phyloP scores from a whole-genome alignment of 2,797 vertebrate species.

The Loriculus beryllinus region DNA sequence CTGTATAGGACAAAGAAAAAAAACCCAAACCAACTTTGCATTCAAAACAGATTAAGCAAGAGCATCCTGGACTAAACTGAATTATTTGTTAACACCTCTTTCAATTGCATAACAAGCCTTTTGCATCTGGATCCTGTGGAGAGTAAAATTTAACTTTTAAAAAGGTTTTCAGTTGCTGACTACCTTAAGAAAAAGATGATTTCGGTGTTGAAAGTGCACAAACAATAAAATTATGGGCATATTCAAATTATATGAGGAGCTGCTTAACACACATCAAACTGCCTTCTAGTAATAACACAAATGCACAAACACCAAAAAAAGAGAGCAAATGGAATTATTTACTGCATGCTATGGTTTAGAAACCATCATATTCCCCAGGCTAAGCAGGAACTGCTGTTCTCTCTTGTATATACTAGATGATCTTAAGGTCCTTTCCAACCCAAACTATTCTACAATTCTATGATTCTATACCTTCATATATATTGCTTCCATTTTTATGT shows the following conservation, averaged over 20 bases:
- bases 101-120: background rate
- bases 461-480: background rate
- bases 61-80: background rate
- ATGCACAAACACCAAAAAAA: background rate
- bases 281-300: slow-evolving; percentile 26
- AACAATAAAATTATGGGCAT: background rate
- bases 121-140: background rate
- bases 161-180: background rate
- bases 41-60: background rate
- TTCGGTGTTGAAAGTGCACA: background rate
- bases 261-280: background rate
- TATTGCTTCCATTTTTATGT: background rate
- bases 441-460: too few species aligned
- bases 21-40: background rate
- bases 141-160: background rate
- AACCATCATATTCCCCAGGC: background rate
- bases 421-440: too few species aligned
- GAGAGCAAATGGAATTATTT: background rate
- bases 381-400: background rate
- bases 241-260: background rate
- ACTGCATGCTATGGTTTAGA: background rate
- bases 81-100: background rate
- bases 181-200: background rate
- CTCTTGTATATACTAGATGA: background rate
- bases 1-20: background rate